Evolutionary conservation across 2,113 vertebrate genomes (phyloP).

Genomic region (Bujurquina vittata): DNA sequence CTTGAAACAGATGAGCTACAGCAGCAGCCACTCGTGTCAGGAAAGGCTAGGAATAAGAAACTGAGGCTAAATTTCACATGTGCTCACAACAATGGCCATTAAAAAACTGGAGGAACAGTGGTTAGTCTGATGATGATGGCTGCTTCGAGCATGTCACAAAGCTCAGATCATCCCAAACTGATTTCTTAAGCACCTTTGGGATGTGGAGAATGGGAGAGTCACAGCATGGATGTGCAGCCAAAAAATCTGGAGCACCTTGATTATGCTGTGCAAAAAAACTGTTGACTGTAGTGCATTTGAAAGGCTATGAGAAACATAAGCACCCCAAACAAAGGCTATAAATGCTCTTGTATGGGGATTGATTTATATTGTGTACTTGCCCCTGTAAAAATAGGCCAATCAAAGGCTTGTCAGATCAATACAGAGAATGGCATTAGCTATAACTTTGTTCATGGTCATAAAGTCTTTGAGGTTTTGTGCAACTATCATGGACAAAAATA

Average conservation of each 20-base stretch:
- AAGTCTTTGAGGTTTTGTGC: not conserved
- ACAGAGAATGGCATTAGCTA: not conserved
- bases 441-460: not conserved
- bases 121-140: too few relatives aligned
- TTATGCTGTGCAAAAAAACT: not conserved
- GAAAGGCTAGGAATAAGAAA: too few relatives aligned
- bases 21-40: too few relatives aligned
- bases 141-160: not conserved
- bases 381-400: not conserved
- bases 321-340: not conserved
- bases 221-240: not conserved
- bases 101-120: too few relatives aligned
- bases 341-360: not conserved
- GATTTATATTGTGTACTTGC: not conserved
- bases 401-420: not conserved
- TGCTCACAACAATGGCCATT: too few relatives aligned
- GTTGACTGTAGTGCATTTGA: not conserved
- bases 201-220: not conserved
- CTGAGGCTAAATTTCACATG: too few relatives aligned
- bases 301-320: not conserved
- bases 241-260: not conserved
- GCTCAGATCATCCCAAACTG: not conserved
- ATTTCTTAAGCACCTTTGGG: not conserved
- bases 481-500: not conserved
- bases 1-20: too few relatives aligned